Percentiles rank a stretch among this genome's conserved stretches.
phyloP scores from a whole-genome alignment of 2,113 vertebrate genomes.

The Axis porcinus region DNA sequence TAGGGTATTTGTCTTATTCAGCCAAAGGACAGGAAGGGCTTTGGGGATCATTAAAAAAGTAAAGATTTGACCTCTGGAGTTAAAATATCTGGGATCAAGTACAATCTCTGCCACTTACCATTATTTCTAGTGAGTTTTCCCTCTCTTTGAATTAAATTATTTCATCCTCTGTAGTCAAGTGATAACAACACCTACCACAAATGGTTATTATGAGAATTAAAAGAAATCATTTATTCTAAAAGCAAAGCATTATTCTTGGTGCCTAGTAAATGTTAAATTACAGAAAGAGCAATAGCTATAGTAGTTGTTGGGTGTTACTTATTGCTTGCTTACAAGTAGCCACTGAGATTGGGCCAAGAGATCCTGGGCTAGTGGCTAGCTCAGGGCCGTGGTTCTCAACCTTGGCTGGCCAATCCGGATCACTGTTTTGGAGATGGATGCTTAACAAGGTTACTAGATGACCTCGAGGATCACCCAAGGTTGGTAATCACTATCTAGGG shows the following conservation, averaged over 20 bases:
- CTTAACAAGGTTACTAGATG: background rate
- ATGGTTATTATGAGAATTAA: background rate
- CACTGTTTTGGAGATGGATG: background rate
- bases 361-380: background rate
- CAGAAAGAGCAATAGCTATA: background rate
- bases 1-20: background rate
- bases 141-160: background rate
- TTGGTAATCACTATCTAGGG: conserved; percentile 16
- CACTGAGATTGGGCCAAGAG: background rate
- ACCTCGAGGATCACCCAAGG: background rate
- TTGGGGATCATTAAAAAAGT: background rate
- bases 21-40: background rate
- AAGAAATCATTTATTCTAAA: background rate
- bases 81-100: conserved; percentile 1
- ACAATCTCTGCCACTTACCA: background rate
- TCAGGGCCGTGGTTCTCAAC: background rate
- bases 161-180: background rate
- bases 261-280: background rate
- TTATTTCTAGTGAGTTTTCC: background rate
- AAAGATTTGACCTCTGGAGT: background rate
- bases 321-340: background rate
- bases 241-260: background rate
- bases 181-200: background rate
- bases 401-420: background rate
- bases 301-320: background rate